A percentile compares a stretch with the other conserved stretches of the same genome.
These are phyloP conservation scores for Xyrauchen texanus DNA, from an alignment of 2,113 vertebrate species.

Conservation along the genomic window DNA sequence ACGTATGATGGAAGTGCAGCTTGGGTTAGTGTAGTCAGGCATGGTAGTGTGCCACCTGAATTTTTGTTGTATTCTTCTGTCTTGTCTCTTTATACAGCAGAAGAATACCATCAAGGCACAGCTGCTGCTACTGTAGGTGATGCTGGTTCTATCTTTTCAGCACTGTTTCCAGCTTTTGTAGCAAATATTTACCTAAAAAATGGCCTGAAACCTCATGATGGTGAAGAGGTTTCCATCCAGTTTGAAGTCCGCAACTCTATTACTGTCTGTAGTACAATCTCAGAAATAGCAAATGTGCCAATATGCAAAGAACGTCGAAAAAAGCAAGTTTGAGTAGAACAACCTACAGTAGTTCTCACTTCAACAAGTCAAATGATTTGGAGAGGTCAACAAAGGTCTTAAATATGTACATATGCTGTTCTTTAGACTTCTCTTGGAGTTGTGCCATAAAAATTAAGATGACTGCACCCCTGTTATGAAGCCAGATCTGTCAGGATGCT, in stretches of 20 bases:
- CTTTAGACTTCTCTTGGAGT: neutral
- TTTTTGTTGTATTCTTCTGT: neutral
- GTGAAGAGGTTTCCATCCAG: too few species aligned
- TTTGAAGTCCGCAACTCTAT: too few species aligned
- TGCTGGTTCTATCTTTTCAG: neutral
- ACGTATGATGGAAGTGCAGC: conserved; percentile 6
- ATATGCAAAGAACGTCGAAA: too few species aligned
- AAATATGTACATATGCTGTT: neutral
- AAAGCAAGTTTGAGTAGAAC: too few species aligned
- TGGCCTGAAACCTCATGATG: too few species aligned
- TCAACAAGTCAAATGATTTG: neutral
- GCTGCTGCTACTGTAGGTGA: neutral
- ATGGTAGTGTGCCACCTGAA: neutral
- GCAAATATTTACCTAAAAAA: too few species aligned
- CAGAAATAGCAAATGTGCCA: too few species aligned
- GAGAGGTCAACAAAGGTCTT: neutral
- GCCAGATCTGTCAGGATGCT: neutral
- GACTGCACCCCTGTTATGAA: neutral
- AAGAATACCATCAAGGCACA: neutral
- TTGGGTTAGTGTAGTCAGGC: neutral
- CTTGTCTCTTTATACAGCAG: neutral
- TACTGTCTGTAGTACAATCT: too few species aligned
- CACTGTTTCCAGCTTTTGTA: neutral
- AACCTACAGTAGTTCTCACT: too few species aligned
- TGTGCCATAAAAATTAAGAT: neutral